Evolutionary conservation across 2,797 vertebrate species (phyloP).

Genomic region (Ibycter americanus): DNA sequence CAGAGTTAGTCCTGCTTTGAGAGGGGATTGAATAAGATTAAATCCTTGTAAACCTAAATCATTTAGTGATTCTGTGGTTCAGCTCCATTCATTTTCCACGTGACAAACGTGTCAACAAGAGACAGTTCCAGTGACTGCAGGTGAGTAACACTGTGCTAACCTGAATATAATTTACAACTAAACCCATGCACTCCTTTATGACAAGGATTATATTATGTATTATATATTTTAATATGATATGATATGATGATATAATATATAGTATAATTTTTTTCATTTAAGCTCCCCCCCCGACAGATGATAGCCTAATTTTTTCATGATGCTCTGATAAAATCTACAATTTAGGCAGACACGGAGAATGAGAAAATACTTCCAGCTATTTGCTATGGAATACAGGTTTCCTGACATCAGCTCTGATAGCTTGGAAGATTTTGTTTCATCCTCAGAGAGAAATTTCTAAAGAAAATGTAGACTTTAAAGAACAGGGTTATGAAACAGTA

Average conservation of each 20-base stretch:
- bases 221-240: background rate
- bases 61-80: background rate
- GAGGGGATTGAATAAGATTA: background rate
- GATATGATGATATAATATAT: background rate
- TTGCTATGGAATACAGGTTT: background rate
- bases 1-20: background rate
- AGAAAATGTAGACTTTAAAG: background rate
- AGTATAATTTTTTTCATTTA: constrained; percentile 22
- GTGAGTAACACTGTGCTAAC: background rate
- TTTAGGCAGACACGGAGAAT: background rate
- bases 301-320: background rate
- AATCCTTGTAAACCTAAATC: background rate
- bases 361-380: background rate
- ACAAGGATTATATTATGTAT: background rate
- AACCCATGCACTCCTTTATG: background rate
- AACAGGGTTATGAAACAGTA: background rate
- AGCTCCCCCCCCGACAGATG: background rate
- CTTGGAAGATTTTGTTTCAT: background rate
- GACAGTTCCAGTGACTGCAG: background rate
- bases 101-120: background rate
- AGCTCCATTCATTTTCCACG: background rate
- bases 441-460: background rate
- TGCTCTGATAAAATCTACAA: background rate
- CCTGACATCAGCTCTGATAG: background rate
- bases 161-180: background rate